Conservation (phyloP, 2,113 vertebrate genomes). For the Dipodomys stephensi region DNA sequence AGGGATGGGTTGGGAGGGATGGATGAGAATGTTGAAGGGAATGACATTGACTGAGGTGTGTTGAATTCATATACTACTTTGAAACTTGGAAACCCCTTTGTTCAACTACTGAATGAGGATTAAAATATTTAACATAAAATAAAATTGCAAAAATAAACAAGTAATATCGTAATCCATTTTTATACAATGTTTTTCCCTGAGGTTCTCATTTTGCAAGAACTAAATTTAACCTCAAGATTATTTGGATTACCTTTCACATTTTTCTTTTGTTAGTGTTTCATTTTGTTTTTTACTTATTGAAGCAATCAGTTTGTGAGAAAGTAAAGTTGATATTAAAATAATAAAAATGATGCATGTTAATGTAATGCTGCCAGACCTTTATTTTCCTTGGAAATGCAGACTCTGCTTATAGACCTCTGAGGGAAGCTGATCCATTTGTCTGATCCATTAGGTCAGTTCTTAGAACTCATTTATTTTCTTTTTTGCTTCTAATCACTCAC, state of each 20-base stretch:
- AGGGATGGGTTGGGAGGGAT: too few relatives aligned
- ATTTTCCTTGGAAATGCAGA: constrained; percentile 46
- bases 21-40: too few relatives aligned
- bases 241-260: constrained; percentile 27
- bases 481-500: constrained; percentile 36
- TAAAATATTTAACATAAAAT: too few relatives aligned
- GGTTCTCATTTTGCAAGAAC: constrained; percentile 45
- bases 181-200: background rate
- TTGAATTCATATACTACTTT: too few relatives aligned
- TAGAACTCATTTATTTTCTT: constrained; percentile 43
- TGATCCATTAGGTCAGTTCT: constrained; percentile 48
- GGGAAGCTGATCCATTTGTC: constrained; percentile 3
- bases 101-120: too few relatives aligned
- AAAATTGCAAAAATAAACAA: too few relatives aligned
- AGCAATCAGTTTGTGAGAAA: constrained; percentile 43
- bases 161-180: background rate
- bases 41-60: too few relatives aligned
- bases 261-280: constrained; percentile 37
- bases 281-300: constrained; percentile 61
- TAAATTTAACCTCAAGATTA: constrained; percentile 24
- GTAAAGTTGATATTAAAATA: constrained; percentile 51
- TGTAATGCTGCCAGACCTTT: background rate
- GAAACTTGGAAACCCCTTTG: too few relatives aligned
- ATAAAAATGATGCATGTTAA: constrained; percentile 41
- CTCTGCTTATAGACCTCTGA: constrained; percentile 6